A percentile compares a stretch with the other conserved stretches of the same genome.
phyloP scores from a whole-genome alignment of 2,888 invertebrate species.

The Craniophora ligustri region DNA sequence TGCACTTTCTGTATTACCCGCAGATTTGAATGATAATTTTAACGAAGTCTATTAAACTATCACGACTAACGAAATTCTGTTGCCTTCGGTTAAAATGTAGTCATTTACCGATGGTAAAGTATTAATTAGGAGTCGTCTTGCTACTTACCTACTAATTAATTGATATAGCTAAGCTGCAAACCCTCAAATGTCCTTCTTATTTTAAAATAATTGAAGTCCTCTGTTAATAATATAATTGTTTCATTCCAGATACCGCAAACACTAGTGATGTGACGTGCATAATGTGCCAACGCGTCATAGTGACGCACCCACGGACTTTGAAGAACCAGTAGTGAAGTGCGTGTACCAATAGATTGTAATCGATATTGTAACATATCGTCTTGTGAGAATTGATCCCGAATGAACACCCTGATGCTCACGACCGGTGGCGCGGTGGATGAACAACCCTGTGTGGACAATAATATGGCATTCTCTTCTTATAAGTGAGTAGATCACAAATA shows the following conservation, averaged over 20 bases:
- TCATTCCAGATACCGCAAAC: slow-evolving; percentile 69
- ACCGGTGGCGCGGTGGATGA: slow-evolving; percentile 80
- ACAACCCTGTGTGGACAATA: slow-evolving; percentile 81
- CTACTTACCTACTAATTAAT: too few species aligned
- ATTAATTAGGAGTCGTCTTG: slow-evolving; percentile 14
- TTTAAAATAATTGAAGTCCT: too few species aligned
- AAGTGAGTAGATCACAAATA: slow-evolving; percentile 73
- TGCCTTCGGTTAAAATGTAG: slow-evolving; percentile 3
- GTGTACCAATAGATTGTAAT: slow-evolving; percentile 55
- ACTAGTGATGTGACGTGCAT: slow-evolving; percentile 76
- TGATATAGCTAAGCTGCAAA: too few species aligned
- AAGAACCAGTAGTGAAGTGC: slow-evolving; percentile 73
- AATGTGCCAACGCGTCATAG: slow-evolving; percentile 70
- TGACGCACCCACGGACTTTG: slow-evolving; percentile 71
- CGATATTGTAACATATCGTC: slow-evolving; percentile 51
- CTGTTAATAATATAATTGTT: slow-evolving; percentile 29
- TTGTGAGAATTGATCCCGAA: slow-evolving; percentile 65
- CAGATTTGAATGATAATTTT: slow-evolving; percentile 40
- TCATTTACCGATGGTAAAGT: slow-evolving; percentile 4
- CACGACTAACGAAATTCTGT: slow-evolving; percentile 34
- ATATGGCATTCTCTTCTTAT: slow-evolving; percentile 85
- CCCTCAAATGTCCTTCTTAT: too few species aligned
- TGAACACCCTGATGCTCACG: slow-evolving; percentile 87
- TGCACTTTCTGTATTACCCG: slow-evolving; percentile 34
- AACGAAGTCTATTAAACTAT: slow-evolving; percentile 43